phyloP scores from a whole-genome alignment of 2,888 invertebrate genomes.

The Agrotis exclamationis region DNA sequence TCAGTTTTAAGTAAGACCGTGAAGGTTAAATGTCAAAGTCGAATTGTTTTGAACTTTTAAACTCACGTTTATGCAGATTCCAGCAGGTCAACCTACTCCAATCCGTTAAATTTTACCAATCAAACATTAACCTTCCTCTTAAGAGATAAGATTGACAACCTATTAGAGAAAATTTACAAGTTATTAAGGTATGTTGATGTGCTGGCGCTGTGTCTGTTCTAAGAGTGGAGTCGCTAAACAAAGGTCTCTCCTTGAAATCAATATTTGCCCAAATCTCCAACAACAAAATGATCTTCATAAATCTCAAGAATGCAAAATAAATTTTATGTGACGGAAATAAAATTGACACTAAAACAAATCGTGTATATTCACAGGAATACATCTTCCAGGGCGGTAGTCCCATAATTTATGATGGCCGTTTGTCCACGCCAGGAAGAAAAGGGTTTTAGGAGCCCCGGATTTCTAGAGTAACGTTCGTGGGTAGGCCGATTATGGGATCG shows the following conservation, averaged over 20 bases:
- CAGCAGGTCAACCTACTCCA: too few relatives aligned
- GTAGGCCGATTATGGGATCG: conserved; percentile 10
- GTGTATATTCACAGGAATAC: conserved; percentile 36
- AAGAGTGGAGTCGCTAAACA: too few relatives aligned
- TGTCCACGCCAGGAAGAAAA: conserved; percentile 53
- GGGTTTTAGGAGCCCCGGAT: conserved; percentile 51
- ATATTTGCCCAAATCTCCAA: too few relatives aligned
- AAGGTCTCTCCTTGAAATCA: too few relatives aligned
- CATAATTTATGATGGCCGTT: conserved; percentile 62
- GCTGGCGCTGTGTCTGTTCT: too few relatives aligned
- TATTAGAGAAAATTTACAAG: too few relatives aligned
- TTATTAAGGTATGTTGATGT: too few relatives aligned
- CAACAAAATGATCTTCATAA: background rate
- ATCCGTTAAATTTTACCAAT: too few relatives aligned
- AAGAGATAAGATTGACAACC: too few relatives aligned
- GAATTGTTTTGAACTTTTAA: too few relatives aligned
- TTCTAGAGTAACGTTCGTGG: conserved; percentile 35
- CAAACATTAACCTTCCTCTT: too few relatives aligned
- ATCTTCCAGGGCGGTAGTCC: conserved; percentile 49
- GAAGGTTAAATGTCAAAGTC: background rate
- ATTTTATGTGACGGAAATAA: conserved; percentile 24
- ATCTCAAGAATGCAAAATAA: background rate
- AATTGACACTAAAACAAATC: conserved; percentile 47
- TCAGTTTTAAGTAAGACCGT: background rate
- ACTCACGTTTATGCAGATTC: too few relatives aligned